Evolutionary conservation across 2,888 invertebrate species (phyloP).

Genomic region (Drosophila austrosaltans): DNA sequence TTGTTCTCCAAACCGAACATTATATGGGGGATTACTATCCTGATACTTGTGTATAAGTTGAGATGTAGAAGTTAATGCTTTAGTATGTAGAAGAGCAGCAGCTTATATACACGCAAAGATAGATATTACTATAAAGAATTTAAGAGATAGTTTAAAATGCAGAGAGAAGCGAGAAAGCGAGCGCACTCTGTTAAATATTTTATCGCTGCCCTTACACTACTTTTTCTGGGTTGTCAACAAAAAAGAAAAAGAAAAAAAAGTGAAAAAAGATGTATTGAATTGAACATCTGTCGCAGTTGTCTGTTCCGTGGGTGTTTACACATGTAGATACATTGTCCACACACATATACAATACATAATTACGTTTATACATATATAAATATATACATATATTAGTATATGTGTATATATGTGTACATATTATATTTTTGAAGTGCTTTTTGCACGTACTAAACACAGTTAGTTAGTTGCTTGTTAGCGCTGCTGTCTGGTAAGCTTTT

Average conservation of each 20-base stretch:
- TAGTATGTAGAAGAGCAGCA: not conserved
- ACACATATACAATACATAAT: constrained; percentile 43
- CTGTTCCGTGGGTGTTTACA: constrained; percentile 26
- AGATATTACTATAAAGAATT: not conserved
- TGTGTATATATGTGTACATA: no score
- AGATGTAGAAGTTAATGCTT: no score
- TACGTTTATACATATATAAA: no score
- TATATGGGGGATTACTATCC: no score
- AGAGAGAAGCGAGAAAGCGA: not conserved
- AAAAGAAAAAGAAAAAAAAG: not conserved
- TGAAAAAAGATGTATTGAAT: constrained; percentile 6
- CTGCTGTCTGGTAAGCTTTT: not conserved
- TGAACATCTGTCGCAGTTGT: constrained; percentile 49
- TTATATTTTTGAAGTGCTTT: constrained; percentile 23
- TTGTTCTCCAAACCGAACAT: no score
- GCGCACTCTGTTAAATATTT: constrained; percentile 1
- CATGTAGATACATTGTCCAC: constrained; percentile 37
- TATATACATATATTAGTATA: not conserved
- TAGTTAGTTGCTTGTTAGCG: not conserved
- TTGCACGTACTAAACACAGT: constrained; percentile 30
- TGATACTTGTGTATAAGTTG: no score
- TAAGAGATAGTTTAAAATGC: not conserved
- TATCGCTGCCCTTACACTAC: constrained; percentile 36
- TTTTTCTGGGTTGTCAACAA: constrained; percentile 34
- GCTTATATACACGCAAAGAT: not conserved